Base-by-base conservation (phyloP, 2,113 vertebrate genomes). In the Rhinopithecus roxellana region DNA sequence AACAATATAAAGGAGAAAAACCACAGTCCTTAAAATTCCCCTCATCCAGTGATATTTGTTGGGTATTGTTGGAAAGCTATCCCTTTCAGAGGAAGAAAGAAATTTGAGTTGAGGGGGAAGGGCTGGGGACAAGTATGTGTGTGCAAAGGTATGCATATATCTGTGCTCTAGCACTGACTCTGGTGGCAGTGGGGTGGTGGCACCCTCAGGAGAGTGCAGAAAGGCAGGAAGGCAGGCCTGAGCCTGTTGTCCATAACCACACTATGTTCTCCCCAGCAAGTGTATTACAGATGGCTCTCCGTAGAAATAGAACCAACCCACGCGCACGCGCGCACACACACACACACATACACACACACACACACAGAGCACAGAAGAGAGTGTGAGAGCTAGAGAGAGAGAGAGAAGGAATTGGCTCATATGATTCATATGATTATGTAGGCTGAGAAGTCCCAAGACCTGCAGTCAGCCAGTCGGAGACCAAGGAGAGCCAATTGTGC, bases 251-350 rank as follows among this genome's bases (percentile, higher is more conserved):
- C n/a, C 32, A 5, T 79, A 2, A 48, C 40, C 30, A 45, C 18
- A 75, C 23, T 57, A 5, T 35, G n/a, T 70, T 74, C 14, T 74
- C 61, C 52, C 25, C 35, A 77, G 17, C 16, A 18, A 45, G 57
- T 25, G 8, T 38, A 9, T 18, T 17, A 35, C 50, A 12, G 13
- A 32, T 80, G 17, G 40, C 17, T 57, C 25, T 74, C 20, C 67
- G 30, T 40, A n/a, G 67, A 59, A 57, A 81, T 20, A 12, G 61
- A 43, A 25, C 25, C 2, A 11, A 79, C 17, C 35, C 32, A 35
- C 48, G 10, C 18, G 8, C 4, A 9, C 38, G 2, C 10, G 5
- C 67, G 0, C 35, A 4, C n/a, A 22, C 18, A 38, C 69, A 3
- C 35, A 38, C 16, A 38, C 69, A 70, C 35, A 69, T 5, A 40